Evolutionary conservation across 2,797 vertebrate species (phyloP).

Genomic region (Lacerta viridis): DNA sequence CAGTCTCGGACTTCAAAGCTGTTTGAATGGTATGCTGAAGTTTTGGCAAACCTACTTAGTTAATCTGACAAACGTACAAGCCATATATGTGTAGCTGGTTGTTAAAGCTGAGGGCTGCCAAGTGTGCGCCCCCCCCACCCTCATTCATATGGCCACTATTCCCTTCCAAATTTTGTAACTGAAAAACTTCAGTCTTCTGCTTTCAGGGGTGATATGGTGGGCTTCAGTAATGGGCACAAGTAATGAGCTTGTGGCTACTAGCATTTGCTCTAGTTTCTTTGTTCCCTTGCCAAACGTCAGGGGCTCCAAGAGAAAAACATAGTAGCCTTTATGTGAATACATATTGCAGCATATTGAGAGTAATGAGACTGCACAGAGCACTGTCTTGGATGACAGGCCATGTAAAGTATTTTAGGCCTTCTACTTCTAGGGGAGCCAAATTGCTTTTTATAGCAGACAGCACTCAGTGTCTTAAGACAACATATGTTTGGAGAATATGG

Average conservation of each 20-base stretch:
- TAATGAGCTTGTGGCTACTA: neutral
- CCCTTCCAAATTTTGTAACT: neutral
- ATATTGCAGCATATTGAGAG: neutral
- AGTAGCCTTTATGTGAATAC: neutral
- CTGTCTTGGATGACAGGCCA: neutral
- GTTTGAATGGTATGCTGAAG: conserved; percentile 30
- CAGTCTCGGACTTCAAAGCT: neutral
- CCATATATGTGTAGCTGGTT: neutral
- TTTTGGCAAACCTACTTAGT: conserved; percentile 21
- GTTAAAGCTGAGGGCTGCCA: neutral
- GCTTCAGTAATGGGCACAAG: neutral
- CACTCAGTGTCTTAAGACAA: neutral
- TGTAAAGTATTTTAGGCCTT: neutral
- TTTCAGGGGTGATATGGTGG: neutral
- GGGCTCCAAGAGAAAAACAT: neutral
- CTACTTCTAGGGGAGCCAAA: neutral
- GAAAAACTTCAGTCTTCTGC: neutral
- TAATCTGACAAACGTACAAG: neutral
- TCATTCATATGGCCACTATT: neutral
- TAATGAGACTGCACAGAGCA: neutral
- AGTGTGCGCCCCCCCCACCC: neutral
- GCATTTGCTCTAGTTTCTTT: neutral
- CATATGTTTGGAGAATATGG: neutral
- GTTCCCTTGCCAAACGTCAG: neutral
- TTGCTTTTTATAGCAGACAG: neutral